Conservation (phyloP, 2,113 vertebrate species). For the Carlito syrichta region DNA sequence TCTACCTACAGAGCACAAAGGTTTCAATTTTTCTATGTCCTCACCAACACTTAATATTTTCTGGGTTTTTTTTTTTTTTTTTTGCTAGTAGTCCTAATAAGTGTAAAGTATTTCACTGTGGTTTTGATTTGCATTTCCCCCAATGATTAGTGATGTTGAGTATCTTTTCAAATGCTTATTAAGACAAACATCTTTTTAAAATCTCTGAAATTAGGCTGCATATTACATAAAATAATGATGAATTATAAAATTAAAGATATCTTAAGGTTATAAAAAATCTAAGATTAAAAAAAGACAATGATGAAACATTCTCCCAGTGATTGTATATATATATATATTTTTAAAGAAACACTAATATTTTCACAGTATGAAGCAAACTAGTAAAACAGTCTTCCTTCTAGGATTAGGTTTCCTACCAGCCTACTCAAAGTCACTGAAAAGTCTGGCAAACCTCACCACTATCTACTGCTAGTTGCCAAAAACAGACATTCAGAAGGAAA, state of each 20-base stretch:
- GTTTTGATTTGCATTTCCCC: background rate
- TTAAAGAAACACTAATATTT: background rate
- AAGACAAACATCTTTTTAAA: slow-evolving; percentile 1
- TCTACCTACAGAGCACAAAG: background rate
- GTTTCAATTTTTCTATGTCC: background rate
- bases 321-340: no score
- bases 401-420: background rate
- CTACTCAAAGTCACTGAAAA: background rate
- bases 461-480: background rate
- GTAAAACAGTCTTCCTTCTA: background rate
- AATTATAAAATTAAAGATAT: background rate
- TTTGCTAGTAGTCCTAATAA: background rate
- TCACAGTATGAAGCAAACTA: background rate
- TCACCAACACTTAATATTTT: background rate
- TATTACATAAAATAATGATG: background rate
- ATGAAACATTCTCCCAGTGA: background rate
- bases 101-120: background rate
- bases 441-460: background rate
- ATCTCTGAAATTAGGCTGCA: background rate
- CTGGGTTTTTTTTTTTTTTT: background rate
- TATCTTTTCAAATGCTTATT: background rate
- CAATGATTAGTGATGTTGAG: background rate
- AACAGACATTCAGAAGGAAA: background rate
- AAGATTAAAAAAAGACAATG: background rate
- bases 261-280: slow-evolving; percentile 9